Percentiles rank a stretch among this genome's conserved stretches.
phyloP scores from a whole-genome alignment of 2,797 vertebrate genomes.

The Scolopax bukidnonensis region DNA sequence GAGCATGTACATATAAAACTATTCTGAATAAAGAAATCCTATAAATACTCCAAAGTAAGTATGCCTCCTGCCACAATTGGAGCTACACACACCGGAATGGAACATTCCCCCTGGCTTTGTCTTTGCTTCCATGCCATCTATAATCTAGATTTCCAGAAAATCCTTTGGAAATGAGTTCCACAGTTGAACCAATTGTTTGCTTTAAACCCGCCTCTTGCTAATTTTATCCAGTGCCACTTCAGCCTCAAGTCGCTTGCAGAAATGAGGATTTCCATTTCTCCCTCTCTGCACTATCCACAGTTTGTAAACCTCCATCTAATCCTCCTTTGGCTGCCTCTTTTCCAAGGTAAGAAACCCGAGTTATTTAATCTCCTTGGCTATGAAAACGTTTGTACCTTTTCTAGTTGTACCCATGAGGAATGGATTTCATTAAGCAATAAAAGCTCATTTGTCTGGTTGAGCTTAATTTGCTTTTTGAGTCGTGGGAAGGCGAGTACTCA shows the following conservation, averaged over 20 bases:
- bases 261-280: background rate
- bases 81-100: background rate
- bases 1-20: background rate
- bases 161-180: background rate
- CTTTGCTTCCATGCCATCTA: background rate
- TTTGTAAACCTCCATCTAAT: background rate
- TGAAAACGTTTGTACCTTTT: background rate
- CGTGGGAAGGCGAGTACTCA: rapidly evolving
- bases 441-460: background rate
- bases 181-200: background rate
- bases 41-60: background rate
- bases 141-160: background rate
- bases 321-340: background rate
- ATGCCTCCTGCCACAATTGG: background rate
- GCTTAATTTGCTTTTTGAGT: background rate
- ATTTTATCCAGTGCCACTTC: background rate
- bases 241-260: background rate
- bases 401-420: background rate
- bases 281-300: rapidly evolving
- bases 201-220: background rate
- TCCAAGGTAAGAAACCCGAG: background rate
- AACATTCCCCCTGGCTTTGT: background rate
- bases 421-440: background rate
- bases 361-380: background rate
- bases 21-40: background rate